A percentile compares a stretch with the other conserved stretches of the same genome.
phyloP scores from a whole-genome alignment of 2,113 vertebrate species.

The Calyptommatus sinebrachiatus region DNA sequence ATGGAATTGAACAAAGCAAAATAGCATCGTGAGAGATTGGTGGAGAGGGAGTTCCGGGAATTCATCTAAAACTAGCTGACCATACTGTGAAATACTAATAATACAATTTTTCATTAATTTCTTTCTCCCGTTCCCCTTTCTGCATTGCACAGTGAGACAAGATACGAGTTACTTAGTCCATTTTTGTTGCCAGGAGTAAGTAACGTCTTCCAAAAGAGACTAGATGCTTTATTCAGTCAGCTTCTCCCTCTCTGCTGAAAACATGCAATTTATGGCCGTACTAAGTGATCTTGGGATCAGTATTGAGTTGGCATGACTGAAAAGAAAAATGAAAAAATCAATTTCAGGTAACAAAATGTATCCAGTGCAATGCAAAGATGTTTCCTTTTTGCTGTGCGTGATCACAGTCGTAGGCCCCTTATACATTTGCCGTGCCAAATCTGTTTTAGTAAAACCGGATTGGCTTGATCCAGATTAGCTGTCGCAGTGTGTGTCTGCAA shows the following conservation, averaged over 20 bases:
- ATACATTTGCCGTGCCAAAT: too few species aligned
- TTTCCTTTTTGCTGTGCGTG: too few species aligned
- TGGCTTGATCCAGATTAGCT: too few species aligned
- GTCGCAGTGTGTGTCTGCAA: too few species aligned
- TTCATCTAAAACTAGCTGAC: slow-evolving; percentile 59
- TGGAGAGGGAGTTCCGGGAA: slow-evolving; percentile 52
- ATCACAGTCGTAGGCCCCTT: too few species aligned
- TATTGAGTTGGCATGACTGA: slow-evolving; percentile 37
- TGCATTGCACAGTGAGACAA: slow-evolving; percentile 47
- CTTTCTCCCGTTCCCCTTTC: slow-evolving; percentile 45
- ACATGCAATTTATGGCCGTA: slow-evolving; percentile 45
- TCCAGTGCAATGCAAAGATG: too few species aligned
- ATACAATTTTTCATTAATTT: slow-evolving; percentile 58
- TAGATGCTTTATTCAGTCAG: slow-evolving; percentile 60
- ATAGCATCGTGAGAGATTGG: slow-evolving; percentile 50
- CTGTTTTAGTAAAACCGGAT: too few species aligned
- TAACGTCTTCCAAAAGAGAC: slow-evolving; percentile 62
- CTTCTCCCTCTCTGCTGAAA: slow-evolving; percentile 24
- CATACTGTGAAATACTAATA: slow-evolving; percentile 49
- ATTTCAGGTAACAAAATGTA: too few species aligned
- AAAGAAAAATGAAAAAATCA: too few species aligned
- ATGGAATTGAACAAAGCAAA: slow-evolving; percentile 42
- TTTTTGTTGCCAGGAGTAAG: slow-evolving; percentile 59
- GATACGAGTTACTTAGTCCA: slow-evolving; percentile 50
- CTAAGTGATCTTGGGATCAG: slow-evolving; percentile 41